Conservation (phyloP, 2,113 vertebrate species). For the Brachyhypopomus gauderio region DNA sequence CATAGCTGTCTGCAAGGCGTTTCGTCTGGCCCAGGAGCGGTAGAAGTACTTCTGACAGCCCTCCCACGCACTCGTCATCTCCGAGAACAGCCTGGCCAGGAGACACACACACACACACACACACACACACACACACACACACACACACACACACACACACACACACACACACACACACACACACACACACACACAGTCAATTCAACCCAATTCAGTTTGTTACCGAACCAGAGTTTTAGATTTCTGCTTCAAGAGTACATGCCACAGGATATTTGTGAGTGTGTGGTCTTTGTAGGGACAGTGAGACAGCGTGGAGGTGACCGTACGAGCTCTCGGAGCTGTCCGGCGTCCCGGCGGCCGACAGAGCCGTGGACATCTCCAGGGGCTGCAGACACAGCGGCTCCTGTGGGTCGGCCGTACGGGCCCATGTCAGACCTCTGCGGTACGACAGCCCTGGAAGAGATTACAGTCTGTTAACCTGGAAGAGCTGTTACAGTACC, state of each 20-base stretch:
- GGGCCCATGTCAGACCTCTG: slow-evolving; percentile 87
- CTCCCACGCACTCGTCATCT: slow-evolving; percentile 85
- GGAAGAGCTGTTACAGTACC: not conserved
- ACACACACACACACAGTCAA: too few relatives aligned
- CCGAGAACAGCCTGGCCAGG: slow-evolving; percentile 79
- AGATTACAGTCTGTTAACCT: too few relatives aligned
- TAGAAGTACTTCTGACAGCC: slow-evolving; percentile 97
- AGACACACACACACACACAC: too few relatives aligned
- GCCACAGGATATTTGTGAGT: too few relatives aligned
- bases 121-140: too few relatives aligned
- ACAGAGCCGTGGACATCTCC: slow-evolving; percentile 79
- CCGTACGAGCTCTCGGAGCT: slow-evolving; percentile 77
- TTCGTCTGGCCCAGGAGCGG: slow-evolving; percentile 84
- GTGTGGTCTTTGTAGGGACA: not conserved
- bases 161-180: too few relatives aligned
- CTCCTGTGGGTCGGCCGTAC: slow-evolving; percentile 73
- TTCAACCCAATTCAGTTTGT: too few relatives aligned
- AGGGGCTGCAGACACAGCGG: slow-evolving; percentile 82
- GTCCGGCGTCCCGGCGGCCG: slow-evolving; percentile 61
- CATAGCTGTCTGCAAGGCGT: slow-evolving; percentile 77
- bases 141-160: too few relatives aligned
- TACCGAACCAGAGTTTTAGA: too few relatives aligned
- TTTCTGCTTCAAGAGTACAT: too few relatives aligned
- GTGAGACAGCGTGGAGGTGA: not conserved
- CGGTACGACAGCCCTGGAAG: slow-evolving; percentile 89